Evolutionary conservation across 2,113 vertebrate species (phyloP).

Genomic region (Syngnathoides biaculeatus): DNA sequence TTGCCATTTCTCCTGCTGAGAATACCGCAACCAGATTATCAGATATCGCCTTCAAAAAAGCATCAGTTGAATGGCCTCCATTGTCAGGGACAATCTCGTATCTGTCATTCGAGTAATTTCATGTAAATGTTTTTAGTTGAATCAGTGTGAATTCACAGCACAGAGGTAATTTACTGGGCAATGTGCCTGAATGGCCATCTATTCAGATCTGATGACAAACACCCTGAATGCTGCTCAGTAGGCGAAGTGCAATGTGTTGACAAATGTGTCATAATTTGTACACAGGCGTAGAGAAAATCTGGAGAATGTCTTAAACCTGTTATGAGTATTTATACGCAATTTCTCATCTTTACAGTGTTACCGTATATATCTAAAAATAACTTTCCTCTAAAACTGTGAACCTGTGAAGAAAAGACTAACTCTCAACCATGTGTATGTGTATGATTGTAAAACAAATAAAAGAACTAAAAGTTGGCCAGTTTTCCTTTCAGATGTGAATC

Average conservation of each 20-base stretch:
- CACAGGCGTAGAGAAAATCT: background rate
- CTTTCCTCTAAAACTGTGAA: background rate
- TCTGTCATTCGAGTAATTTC: slow-evolving; percentile 46
- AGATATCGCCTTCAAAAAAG: slow-evolving; percentile 47
- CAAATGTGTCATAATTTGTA: slow-evolving; percentile 2
- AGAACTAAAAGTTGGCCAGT: background rate
- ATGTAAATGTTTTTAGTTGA: slow-evolving; percentile 57
- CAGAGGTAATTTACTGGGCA: slow-evolving; percentile 42
- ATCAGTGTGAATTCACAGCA: slow-evolving; percentile 34
- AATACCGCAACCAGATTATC: slow-evolving; percentile 52
- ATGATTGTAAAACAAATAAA: background rate
- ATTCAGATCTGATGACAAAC: slow-evolving; percentile 15
- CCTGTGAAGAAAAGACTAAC: background rate
- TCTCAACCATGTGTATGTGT: background rate
- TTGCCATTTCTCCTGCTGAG: slow-evolving; percentile 31
- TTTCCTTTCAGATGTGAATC: background rate
- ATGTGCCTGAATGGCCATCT: slow-evolving; percentile 32
- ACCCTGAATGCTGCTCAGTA: slow-evolving; percentile 20
- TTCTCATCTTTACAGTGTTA: background rate
- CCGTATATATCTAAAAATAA: background rate
- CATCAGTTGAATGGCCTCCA: slow-evolving; percentile 34
- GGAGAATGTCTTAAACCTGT: slow-evolving; percentile 5
- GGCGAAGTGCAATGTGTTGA: slow-evolving; percentile 16
- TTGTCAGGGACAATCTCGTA: slow-evolving; percentile 46
- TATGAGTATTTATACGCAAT: slow-evolving; percentile 14